Conservation (phyloP, 1,140 invertebrate species). For the Elysia chlorotica region DNA sequence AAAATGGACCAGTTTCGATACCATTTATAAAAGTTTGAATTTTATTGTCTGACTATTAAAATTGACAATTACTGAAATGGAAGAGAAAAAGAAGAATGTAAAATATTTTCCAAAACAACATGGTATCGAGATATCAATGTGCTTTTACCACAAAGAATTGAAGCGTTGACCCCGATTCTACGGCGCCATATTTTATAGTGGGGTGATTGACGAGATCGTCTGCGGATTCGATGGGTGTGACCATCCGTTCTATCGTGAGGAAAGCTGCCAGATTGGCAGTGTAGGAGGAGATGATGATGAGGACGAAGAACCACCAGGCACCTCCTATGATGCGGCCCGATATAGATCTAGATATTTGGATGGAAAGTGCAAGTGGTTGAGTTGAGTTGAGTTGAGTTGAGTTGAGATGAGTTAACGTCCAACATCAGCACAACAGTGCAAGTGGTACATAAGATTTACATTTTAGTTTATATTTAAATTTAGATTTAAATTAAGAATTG, state of each 20-base stretch:
- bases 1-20: too few relatives aligned
- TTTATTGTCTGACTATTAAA: too few relatives aligned
- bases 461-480: too few relatives aligned
- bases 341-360: conserved; percentile 55
- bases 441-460: too few relatives aligned
- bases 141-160: conserved; percentile 62
- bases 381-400: not conserved
- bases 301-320: conserved; percentile 60
- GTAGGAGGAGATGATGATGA: conserved; percentile 62
- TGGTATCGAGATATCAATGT: too few relatives aligned
- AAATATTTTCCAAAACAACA: too few relatives aligned
- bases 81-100: too few relatives aligned
- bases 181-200: conserved; percentile 57
- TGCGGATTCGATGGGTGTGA: conserved; percentile 55
- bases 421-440: too few relatives aligned
- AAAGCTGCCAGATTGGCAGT: conserved; percentile 62
- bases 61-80: too few relatives aligned
- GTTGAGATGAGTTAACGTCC: not conserved
- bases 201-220: conserved; percentile 58
- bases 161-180: conserved; percentile 51
- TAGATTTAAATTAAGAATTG: too few relatives aligned
- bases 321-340: conserved; percentile 61
- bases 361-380: not conserved
- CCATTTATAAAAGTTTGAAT: too few relatives aligned
- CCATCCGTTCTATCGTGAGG: conserved; percentile 57